phyloP scores from a whole-genome alignment of 2,113 vertebrate species.

The Marmota monax region DNA sequence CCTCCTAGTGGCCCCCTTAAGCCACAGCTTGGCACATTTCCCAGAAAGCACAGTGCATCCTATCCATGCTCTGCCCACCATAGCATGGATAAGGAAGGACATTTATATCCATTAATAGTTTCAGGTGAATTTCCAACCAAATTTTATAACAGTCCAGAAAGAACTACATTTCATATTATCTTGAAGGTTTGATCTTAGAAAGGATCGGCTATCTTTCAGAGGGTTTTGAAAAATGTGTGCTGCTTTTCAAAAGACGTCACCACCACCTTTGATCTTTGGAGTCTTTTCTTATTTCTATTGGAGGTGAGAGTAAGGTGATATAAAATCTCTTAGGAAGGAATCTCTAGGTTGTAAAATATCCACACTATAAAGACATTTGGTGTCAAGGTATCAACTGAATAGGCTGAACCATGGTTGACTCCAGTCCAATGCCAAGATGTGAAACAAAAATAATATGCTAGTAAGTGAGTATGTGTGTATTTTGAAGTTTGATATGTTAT shows the following conservation, averaged over 20 bases:
- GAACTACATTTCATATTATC: constrained; percentile 70
- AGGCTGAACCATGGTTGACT: constrained; percentile 2
- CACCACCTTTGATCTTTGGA: constrained; percentile 71
- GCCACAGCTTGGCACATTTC: constrained; percentile 29
- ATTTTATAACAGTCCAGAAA: constrained; percentile 60
- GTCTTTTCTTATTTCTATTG: constrained; percentile 67
- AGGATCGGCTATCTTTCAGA: constrained; percentile 65
- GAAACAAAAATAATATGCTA: constrained; percentile 24
- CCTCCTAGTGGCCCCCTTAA: constrained; percentile 37
- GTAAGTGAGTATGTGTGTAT: not conserved
- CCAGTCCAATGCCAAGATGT: not conserved
- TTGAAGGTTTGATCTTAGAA: constrained; percentile 76
- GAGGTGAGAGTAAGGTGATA: constrained; percentile 48
- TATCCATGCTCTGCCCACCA: not conserved
- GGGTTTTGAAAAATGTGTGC: constrained; percentile 66
- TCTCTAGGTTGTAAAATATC: constrained; percentile 52
- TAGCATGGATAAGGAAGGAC: constrained; percentile 25
- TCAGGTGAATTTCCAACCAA: constrained; percentile 56
- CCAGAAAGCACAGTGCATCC: constrained; percentile 18
- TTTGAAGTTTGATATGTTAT: not conserved
- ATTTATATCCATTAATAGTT: constrained; percentile 66
- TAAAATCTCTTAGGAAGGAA: constrained; percentile 52
- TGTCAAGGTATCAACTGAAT: not conserved
- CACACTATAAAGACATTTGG: constrained; percentile 8
- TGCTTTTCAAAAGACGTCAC: constrained; percentile 69